phyloP scores from a whole-genome alignment of 1,140 invertebrate species.

The Dendrolimus punctatus region DNA sequence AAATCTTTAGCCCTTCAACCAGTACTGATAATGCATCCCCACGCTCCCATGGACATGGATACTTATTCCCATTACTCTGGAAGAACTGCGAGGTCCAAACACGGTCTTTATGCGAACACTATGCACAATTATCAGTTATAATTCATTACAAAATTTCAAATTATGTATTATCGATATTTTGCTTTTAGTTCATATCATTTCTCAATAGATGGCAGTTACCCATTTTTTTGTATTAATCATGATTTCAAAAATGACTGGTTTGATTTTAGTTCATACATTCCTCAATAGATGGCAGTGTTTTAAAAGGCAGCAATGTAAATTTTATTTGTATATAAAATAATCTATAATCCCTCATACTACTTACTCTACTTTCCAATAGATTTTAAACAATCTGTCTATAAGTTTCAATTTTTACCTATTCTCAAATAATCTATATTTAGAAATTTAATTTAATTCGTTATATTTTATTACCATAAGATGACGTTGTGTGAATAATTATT shows the following conservation, averaged over 20 bases:
- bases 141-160: constrained; percentile 5
- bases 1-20: constrained; percentile 91
- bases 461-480: too few species aligned
- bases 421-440: too few species aligned
- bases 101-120: constrained; percentile 70
- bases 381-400: too few species aligned
- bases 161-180: not conserved
- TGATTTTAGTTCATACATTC: not conserved
- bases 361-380: too few species aligned
- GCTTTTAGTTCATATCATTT: constrained; percentile 3
- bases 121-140: constrained; percentile 78
- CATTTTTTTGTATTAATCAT: not conserved
- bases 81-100: constrained; percentile 70
- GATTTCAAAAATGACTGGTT: constrained; percentile 1
- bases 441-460: too few species aligned
- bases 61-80: constrained; percentile 85
- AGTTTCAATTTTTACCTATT: too few species aligned
- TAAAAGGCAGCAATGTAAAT: not conserved
- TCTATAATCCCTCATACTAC: too few species aligned
- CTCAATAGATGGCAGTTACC: constrained; percentile 23
- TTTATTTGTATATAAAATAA: too few species aligned
- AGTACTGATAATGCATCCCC: constrained; percentile 83
- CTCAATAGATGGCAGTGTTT: constrained; percentile 15
- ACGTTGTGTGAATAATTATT: too few species aligned
- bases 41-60: constrained; percentile 71